These are phyloP conservation scores for Pseudomyrmex gracilis DNA, from an alignment of 1,140 invertebrate genomes.

Conservation along the genomic window DNA sequence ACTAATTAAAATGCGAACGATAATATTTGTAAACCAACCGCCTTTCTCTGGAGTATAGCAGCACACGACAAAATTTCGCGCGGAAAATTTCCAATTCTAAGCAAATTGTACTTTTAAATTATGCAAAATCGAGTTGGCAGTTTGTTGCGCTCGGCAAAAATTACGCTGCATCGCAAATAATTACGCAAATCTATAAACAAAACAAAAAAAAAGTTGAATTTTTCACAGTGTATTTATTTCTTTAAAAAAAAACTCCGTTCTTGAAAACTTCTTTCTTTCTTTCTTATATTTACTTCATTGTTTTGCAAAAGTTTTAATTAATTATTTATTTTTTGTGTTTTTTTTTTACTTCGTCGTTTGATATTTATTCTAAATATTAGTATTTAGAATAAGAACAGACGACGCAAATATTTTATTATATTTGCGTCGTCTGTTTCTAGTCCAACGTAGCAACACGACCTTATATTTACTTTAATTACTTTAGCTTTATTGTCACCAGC, in stretches of 20 bases:
- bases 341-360: slow-evolving; percentile 18
- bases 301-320: background rate
- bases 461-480: too few relatives aligned
- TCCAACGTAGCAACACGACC: background rate
- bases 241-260: background rate
- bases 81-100: background rate
- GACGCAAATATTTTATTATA: too few relatives aligned
- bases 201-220: background rate
- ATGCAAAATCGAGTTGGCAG: background rate
- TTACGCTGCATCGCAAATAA: background rate
- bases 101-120: slow-evolving; percentile 27
- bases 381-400: too few relatives aligned
- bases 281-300: background rate
- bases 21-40: background rate
- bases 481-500: background rate
- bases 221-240: background rate
- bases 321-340: background rate
- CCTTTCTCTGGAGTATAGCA: slow-evolving; percentile 6
- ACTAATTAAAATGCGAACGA: slow-evolving; percentile 42
- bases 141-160: background rate
- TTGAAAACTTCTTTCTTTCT: background rate
- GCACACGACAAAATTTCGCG: background rate
- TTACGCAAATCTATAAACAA: background rate
- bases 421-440: background rate
- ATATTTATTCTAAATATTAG: background rate